phyloP scores from a whole-genome alignment of 2,797 vertebrate species.

The Platalea minor region DNA sequence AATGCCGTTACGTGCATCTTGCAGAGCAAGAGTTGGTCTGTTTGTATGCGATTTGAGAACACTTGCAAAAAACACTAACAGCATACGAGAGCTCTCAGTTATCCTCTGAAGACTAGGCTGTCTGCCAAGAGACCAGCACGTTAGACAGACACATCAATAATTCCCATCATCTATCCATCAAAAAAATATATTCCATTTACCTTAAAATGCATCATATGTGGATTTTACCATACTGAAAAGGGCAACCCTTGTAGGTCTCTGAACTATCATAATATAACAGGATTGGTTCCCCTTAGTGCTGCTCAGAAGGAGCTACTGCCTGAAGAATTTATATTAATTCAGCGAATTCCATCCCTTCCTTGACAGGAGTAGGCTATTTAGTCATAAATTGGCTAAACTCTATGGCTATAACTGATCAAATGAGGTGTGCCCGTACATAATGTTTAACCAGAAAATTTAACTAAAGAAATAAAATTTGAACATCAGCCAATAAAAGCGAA shows the following conservation, averaged over 20 bases:
- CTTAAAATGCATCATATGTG: slow-evolving; percentile 37
- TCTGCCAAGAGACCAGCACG: slow-evolving; percentile 16
- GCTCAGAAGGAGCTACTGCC: slow-evolving; percentile 6
- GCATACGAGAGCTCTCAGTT: neutral
- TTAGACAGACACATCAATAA: slow-evolving; percentile 22
- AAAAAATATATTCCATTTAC: slow-evolving; percentile 32
- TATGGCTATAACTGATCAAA: slow-evolving; percentile 36
- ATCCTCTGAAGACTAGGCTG: slow-evolving; percentile 20
- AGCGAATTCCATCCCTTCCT: neutral
- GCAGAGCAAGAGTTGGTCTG: neutral
- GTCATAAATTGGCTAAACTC: slow-evolving; percentile 40
- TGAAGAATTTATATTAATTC: slow-evolving; percentile 52
- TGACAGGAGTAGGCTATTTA: neutral
- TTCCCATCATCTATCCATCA: slow-evolving; percentile 7
- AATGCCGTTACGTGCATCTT: neutral
- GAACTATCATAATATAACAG: slow-evolving; percentile 12
- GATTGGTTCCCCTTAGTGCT: slow-evolving; percentile 35
- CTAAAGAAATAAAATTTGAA: slow-evolving; percentile 46
- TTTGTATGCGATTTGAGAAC: neutral
- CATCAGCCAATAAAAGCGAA: neutral
- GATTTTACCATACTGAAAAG: slow-evolving; percentile 32
- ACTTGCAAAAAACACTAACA: neutral
- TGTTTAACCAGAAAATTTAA: slow-evolving; percentile 46
- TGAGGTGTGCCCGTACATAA: slow-evolving; percentile 27
- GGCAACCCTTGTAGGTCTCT: neutral